Evolutionary conservation across 2,113 vertebrate genomes (phyloP).

Genomic region (Mirza zaza): DNA sequence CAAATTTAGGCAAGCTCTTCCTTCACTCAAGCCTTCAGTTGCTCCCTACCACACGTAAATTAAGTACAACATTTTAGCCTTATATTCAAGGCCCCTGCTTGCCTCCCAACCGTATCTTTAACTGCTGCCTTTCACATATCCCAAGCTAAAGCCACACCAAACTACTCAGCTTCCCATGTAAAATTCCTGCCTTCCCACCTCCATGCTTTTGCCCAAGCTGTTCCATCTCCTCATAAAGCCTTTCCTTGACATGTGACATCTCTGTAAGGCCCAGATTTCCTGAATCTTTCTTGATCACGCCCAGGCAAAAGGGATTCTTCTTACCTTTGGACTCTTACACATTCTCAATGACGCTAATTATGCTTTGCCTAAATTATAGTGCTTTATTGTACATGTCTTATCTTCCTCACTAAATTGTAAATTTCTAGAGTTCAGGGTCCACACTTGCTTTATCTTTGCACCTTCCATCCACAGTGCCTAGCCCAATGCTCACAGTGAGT

Average conservation of each 20-base stretch:
- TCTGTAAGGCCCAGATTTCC: not conserved
- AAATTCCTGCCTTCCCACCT: not conserved
- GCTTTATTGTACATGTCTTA: conserved; percentile 15
- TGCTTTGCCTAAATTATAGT: not conserved
- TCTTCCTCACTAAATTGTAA: not conserved
- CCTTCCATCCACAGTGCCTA: not conserved
- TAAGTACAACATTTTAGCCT: not conserved
- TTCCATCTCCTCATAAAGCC: not conserved
- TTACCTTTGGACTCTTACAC: conserved; percentile 18
- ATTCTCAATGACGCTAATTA: not conserved
- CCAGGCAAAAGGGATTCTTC: not conserved
- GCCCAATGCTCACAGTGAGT: not conserved
- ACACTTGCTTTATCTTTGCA: not conserved
- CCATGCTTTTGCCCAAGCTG: not conserved
- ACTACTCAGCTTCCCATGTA: not conserved
- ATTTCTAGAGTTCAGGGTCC: conserved; percentile 42
- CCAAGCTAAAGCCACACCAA: not conserved
- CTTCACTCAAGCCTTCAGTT: not conserved
- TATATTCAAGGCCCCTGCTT: not conserved
- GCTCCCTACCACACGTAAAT: not conserved
- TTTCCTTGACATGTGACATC: not conserved
- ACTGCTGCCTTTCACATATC: not conserved
- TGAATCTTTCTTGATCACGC: not conserved
- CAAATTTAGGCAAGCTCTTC: not conserved
- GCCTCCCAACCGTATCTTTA: not conserved